phyloP scores from a whole-genome alignment of 2,797 vertebrate species.

The Chaetophractus vellerosus region DNA sequence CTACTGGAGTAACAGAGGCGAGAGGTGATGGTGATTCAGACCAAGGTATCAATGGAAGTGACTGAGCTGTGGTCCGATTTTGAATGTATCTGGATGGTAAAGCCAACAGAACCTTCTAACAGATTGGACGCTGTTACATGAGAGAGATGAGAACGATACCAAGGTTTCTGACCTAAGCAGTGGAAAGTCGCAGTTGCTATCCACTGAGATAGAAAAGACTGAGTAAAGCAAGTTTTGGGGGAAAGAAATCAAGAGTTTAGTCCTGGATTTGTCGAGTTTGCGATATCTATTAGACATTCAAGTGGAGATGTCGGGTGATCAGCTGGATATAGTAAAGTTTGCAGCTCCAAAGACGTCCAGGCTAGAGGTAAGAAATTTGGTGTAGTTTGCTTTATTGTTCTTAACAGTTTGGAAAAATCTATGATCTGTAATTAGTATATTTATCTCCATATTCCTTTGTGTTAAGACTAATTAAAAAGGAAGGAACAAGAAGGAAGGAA shows the following conservation, averaged over 20 bases:
- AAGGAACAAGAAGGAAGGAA: not conserved
- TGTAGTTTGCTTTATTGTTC: slow-evolving; percentile 31
- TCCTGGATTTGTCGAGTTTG: not conserved
- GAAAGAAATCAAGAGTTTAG: not conserved
- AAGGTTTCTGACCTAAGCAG: not conserved
- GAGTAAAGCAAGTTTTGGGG: not conserved
- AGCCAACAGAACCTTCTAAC: not conserved
- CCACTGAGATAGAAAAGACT: not conserved
- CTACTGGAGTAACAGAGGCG: not conserved
- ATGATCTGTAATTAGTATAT: slow-evolving; percentile 43
- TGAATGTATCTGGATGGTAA: not conserved
- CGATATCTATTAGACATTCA: not conserved
- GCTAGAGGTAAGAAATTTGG: slow-evolving; percentile 44
- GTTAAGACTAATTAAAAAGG: slow-evolving; percentile 34
- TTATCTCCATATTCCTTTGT: slow-evolving; percentile 22
- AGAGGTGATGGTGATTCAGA: not conserved
- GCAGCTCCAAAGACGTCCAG: slow-evolving; percentile 25
- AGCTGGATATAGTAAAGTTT: not conserved
- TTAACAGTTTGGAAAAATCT: slow-evolving; percentile 65
- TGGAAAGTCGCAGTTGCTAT: not conserved
- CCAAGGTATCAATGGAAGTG: not conserved
- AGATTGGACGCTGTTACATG: not conserved
- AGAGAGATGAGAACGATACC: not conserved
- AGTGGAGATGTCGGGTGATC: not conserved
- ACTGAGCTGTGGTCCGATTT: not conserved